Evolutionary conservation across 2,113 vertebrate species (phyloP), one percentile per base, ranked within the genome.

Genomic region (Halichoeres trimaculatus): DNA sequence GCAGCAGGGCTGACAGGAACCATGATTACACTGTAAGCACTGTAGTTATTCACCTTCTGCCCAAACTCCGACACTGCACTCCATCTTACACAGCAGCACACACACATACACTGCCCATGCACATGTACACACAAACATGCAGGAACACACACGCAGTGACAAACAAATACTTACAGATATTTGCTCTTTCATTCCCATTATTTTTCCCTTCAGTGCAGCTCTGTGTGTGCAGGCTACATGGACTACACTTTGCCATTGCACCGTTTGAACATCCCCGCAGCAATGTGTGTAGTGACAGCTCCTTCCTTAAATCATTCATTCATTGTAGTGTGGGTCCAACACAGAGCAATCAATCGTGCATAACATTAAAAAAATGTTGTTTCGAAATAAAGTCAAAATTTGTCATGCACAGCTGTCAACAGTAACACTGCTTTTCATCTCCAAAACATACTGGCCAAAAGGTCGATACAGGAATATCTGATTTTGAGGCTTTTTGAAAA

Each of bases 11-110:
- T 92, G 93, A 94, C 93, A 92, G 90, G 72, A 87, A 89, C 92
- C 92, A 92, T 95, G 92, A 94, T 95, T 95, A 93, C 93, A 94
- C 91, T 86, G 90, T 94, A 93, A 95, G 91, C 88, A 90, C 88
- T 89, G 90, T 92, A 93, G 90, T 94, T 94, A 93, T 93, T 94
- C 94, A 94, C 90, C 92, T 84, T 88, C 90, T 91, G 89, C 91
- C 92, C 91, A 92, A 91, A 93, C 84, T 84, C 75, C 85, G 90
- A 93, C 93, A 93, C 89, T 22, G 77, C 80, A 89, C 91, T 94
- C 91, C 88, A 93, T 94, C 92, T 94, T 93, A 76, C 64, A 76
- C 83, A 83, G 80, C 77, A 36, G 75, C 83, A 81, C 78, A n/a
- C 61, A 91, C 76, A 90, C 84, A 85, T 45, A 64, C 74, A 56